Percentiles rank a stretch among this genome's conserved stretches.
Evolutionary conservation across 2,113 vertebrate genomes (phyloP).

Genomic region (Serilophus lunatus): DNA sequence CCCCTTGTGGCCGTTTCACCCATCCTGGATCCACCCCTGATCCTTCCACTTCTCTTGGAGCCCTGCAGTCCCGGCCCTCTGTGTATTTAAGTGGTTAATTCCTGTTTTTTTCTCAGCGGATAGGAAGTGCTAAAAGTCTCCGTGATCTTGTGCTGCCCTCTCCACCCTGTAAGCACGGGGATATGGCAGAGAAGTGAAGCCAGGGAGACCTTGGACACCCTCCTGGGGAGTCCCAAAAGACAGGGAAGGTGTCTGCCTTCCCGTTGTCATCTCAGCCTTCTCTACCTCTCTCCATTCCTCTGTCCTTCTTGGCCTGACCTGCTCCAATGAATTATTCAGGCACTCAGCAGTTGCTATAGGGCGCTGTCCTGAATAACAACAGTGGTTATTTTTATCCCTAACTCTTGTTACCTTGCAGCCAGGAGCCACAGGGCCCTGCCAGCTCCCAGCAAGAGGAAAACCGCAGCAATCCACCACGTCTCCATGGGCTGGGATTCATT

Average conservation of each 20-base stretch:
- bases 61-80: rapidly evolving
- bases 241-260: neutral
- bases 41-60: neutral
- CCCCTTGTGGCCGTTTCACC: neutral
- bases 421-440: neutral
- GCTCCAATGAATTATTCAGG: slow-evolving; percentile 33
- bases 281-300: neutral
- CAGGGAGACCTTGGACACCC: neutral
- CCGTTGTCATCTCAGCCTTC: neutral
- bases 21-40: neutral
- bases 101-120: neutral
- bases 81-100: neutral
- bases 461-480: rapidly evolving
- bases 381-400: slow-evolving; percentile 40
- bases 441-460: neutral
- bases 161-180: rapidly evolving
- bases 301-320: neutral
- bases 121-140: neutral
- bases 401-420: slow-evolving; percentile 1
- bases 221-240: neutral
- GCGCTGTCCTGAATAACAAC: neutral
- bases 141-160: neutral
- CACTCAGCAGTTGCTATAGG: neutral
- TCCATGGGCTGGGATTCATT: neutral
- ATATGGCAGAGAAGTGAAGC: neutral